These are phyloP conservation scores for Drosophila asahinai DNA, from an alignment of 1,140 invertebrate genomes.

Conservation along the genomic window DNA sequence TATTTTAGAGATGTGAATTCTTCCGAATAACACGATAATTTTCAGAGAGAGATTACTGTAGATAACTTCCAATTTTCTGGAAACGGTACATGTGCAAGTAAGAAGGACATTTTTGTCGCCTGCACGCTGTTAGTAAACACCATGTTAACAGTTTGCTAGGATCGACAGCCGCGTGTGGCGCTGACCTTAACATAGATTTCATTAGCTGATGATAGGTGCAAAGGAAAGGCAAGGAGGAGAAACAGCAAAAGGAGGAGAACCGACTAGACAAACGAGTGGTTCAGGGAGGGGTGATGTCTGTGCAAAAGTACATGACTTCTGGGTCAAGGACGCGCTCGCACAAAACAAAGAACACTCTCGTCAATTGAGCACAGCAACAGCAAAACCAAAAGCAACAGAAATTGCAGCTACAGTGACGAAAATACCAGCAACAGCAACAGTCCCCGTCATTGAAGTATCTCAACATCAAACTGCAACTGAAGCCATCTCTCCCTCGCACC, in stretches of 20 bases:
- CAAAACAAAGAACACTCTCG: conserved; percentile 41
- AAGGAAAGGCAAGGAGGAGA: neutral
- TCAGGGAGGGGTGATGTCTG: neutral
- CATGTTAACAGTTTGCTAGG: conserved; percentile 25
- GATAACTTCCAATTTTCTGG: neutral
- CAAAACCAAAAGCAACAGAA: conserved; percentile 10
- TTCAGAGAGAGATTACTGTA: too few relatives aligned
- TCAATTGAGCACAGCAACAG: conserved; percentile 15
- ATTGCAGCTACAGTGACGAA: conserved; percentile 9
- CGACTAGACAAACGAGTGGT: too few relatives aligned
- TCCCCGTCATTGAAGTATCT: conserved; percentile 23
- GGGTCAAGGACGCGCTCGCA: conserved; percentile 52
- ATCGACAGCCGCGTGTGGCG: conserved; percentile 4
- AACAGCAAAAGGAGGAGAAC: conserved; percentile 5
- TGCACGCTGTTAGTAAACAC: conserved; percentile 25
- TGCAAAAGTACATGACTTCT: conserved; percentile 25
- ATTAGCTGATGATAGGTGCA: neutral
- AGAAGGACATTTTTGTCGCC: conserved; percentile 8
- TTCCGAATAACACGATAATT: too few relatives aligned
- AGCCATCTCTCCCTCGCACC: neutral
- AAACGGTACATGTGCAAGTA: too few relatives aligned
- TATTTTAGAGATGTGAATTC: neutral
- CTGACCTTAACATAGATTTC: conserved; percentile 43
- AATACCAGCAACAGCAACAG: conserved; percentile 16
- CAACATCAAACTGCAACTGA: conserved; percentile 20